phyloP scores from a whole-genome alignment of 2,113 vertebrate species.

The Siniperca knerii region DNA sequence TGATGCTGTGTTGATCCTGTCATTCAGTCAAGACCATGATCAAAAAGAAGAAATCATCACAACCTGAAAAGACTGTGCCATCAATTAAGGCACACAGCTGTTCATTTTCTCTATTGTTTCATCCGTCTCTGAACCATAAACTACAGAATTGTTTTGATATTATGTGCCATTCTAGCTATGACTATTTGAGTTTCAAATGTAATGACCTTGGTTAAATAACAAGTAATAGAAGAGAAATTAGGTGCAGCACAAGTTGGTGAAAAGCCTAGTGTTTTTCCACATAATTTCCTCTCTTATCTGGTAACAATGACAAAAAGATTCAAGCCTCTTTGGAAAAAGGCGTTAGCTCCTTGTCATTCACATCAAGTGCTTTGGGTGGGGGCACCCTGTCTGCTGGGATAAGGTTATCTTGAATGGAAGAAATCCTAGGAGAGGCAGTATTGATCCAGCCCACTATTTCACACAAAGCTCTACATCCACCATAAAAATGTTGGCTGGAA shows the following conservation, averaged over 20 bases:
- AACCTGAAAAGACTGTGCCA: background rate
- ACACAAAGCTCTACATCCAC: constrained; percentile 66
- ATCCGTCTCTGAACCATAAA: background rate
- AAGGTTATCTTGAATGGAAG: constrained; percentile 73
- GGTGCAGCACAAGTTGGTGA: background rate
- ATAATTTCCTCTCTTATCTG: constrained; percentile 46
- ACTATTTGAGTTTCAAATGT: constrained; percentile 1
- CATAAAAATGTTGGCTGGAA: constrained; percentile 64
- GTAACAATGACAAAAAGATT: constrained; percentile 38
- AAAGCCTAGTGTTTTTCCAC: constrained; percentile 37
- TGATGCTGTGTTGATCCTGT: background rate
- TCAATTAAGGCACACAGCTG: background rate
- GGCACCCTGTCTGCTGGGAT: constrained; percentile 52
- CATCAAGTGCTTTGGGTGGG: constrained; percentile 39
- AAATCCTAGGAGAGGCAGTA: constrained; percentile 72
- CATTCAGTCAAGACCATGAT: background rate
- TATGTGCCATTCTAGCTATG: background rate
- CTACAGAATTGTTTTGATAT: background rate
- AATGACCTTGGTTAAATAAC: constrained; percentile 19
- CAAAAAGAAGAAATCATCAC: background rate
- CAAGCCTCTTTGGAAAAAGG: constrained; percentile 32
- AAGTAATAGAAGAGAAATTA: constrained; percentile 13
- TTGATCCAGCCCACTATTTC: constrained; percentile 74
- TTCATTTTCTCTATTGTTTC: background rate
- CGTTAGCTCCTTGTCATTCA: constrained; percentile 61